Evolutionary conservation across 2,113 vertebrate species (phyloP).

Genomic region (Rhea pennata): DNA sequence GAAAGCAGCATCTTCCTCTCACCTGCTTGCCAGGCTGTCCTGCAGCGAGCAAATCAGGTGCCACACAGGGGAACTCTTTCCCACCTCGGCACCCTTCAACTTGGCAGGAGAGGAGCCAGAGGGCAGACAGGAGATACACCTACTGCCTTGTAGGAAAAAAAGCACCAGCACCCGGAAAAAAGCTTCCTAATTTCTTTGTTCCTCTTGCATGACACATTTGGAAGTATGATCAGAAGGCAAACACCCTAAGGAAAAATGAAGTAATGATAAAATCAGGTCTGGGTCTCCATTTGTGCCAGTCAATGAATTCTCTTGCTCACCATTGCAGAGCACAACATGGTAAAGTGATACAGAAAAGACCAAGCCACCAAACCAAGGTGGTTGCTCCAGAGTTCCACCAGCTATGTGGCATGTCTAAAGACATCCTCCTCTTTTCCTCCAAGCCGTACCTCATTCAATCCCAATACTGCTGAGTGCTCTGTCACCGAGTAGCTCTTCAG

Average conservation of each 20-base stretch:
- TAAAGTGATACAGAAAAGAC: not conserved
- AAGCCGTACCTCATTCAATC: no score
- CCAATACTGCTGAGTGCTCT: no score
- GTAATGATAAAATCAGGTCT: not conserved
- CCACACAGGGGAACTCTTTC: no score
- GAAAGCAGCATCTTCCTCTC: not conserved
- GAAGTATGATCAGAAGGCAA: no score
- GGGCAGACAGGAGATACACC: not conserved
- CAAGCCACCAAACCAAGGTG: not conserved
- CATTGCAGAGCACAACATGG: not conserved
- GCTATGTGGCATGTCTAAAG: no score
- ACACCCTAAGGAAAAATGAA: not conserved
- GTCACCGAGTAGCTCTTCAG: no score
- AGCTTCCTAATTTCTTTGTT: not conserved
- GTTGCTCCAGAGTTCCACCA: no score
- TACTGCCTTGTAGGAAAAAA: not conserved
- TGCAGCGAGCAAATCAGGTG: no score
- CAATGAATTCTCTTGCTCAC: not conserved
- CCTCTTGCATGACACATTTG: not conserved
- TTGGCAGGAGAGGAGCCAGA: not conserved
- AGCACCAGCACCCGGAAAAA: rapidly evolving
- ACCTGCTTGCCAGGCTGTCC: no score
- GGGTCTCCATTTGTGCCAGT: not conserved
- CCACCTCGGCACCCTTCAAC: no score
- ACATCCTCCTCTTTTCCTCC: no score